Conservation (phyloP, 2,888 invertebrate genomes). For the Girardia tigrina region DNA sequence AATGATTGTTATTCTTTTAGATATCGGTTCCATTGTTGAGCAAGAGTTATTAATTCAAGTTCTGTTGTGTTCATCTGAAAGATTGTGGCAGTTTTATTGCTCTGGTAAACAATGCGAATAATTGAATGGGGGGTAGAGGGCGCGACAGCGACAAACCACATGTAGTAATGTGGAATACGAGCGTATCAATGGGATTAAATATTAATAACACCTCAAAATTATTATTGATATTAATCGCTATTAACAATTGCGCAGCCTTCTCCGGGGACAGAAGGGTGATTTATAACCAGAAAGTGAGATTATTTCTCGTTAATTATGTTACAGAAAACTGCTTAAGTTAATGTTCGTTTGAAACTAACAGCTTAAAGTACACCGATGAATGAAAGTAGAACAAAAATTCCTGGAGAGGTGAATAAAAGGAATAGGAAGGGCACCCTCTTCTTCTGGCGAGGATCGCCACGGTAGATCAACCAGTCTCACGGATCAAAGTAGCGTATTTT, state of each 20-base stretch:
- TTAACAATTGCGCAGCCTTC: constrained; percentile 23
- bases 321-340: not conserved
- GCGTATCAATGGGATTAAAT: not conserved
- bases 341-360: too few species aligned
- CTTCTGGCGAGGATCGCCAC: too few species aligned
- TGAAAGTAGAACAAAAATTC: too few species aligned
- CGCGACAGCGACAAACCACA: constrained; percentile 7
- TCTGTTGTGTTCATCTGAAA: constrained; percentile 16
- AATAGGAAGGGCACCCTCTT: too few species aligned
- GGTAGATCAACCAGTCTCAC: too few species aligned
- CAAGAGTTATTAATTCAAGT: constrained; percentile 20
- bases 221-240: constrained; percentile 23
- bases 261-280: constrained; percentile 1
- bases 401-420: too few species aligned
- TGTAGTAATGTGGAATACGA: not conserved
- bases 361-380: too few species aligned
- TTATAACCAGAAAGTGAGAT: constrained; percentile 17
- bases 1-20: too few species aligned
- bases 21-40: constrained; percentile 17
- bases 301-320: constrained; percentile 1
- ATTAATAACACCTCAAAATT: constrained; percentile 4
- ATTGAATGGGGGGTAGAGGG: not conserved
- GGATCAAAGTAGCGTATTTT: too few species aligned
- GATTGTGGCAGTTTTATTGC: constrained; percentile 23
- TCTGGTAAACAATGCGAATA: constrained; percentile 11